Evolutionary conservation across 2,113 vertebrate species (phyloP).

Genomic region (Passer domesticus): DNA sequence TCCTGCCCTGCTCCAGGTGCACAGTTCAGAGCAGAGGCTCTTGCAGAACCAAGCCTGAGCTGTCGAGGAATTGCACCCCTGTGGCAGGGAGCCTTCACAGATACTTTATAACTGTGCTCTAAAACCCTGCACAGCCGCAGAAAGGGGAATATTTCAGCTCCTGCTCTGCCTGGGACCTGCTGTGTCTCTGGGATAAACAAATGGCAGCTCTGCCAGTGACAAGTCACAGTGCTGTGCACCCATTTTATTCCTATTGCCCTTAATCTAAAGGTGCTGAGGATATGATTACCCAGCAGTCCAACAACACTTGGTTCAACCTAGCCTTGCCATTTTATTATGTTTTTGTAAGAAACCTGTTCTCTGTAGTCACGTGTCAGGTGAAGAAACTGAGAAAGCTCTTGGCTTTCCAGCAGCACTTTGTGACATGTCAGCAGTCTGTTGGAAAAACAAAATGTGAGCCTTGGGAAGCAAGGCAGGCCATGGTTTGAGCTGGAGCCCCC

Average conservation of each 20-base stretch:
- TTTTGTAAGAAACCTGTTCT: background rate
- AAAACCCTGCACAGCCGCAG: background rate
- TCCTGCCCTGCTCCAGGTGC: accelerated
- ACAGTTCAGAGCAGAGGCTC: background rate
- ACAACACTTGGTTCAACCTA: background rate
- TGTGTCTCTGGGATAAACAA: background rate
- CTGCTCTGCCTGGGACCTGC: background rate
- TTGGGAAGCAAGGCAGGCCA: background rate
- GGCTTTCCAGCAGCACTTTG: background rate
- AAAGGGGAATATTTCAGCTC: background rate
- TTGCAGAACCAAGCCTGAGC: accelerated
- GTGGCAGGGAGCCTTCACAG: background rate
- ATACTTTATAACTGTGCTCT: accelerated
- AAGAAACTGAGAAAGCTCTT: background rate
- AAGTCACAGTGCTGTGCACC: background rate
- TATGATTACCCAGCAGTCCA: background rate
- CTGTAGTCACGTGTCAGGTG: background rate
- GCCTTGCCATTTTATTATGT: background rate
- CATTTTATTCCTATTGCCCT: background rate
- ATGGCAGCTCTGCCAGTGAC: background rate
- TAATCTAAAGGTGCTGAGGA: background rate
- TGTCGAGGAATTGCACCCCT: background rate
- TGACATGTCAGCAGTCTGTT: accelerated
- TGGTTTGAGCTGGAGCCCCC: background rate
- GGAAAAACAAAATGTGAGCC: background rate